phyloP scores from a whole-genome alignment of 2,797 vertebrate genomes.

The Syngnathus acus region DNA sequence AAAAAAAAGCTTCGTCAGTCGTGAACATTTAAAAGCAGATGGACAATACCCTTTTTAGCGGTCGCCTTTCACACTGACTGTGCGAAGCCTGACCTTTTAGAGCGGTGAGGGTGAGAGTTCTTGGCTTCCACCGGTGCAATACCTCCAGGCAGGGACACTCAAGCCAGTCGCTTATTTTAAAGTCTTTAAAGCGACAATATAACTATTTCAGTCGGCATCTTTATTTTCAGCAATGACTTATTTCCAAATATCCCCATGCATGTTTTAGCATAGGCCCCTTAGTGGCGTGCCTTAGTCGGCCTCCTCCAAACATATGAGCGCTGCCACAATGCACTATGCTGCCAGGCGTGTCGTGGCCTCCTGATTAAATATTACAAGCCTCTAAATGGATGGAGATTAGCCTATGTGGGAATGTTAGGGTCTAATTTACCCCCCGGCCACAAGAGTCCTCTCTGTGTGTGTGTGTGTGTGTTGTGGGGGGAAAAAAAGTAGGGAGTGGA shows the following conservation, averaged over 20 bases:
- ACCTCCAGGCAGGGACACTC: slow-evolving; percentile 35
- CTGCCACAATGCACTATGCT: slow-evolving; percentile 50
- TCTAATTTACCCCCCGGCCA: slow-evolving; percentile 70
- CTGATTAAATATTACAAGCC: slow-evolving; percentile 76
- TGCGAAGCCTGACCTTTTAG: slow-evolving; percentile 61
- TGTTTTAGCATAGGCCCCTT: background rate
- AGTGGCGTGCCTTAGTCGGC: slow-evolving; percentile 43
- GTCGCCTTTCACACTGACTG: slow-evolving; percentile 49
- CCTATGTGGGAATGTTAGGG: slow-evolving; percentile 71
- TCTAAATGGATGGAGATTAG: slow-evolving; percentile 77
- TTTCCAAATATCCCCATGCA: slow-evolving; percentile 5
- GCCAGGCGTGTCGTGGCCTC: slow-evolving; percentile 50
- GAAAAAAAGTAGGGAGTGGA: slow-evolving; percentile 15
- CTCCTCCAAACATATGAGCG: slow-evolving; percentile 62
- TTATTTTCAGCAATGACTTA: no score
- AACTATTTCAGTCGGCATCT: background rate
- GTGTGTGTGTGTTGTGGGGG: slow-evolving; percentile 18
- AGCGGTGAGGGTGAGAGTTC: slow-evolving; percentile 27
- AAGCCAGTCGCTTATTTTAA: background rate
- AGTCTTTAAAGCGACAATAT: background rate
- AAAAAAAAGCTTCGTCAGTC: slow-evolving; percentile 1
- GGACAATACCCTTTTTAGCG: slow-evolving; percentile 38
- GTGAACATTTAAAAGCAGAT: slow-evolving; percentile 30
- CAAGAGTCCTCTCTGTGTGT: slow-evolving; percentile 36
- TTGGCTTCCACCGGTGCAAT: slow-evolving; percentile 26